Base-by-base conservation (phyloP, 30 jellyfish, hydroid and myxozoan genomes). In the Pseudorhiza aurosa region DNA sequence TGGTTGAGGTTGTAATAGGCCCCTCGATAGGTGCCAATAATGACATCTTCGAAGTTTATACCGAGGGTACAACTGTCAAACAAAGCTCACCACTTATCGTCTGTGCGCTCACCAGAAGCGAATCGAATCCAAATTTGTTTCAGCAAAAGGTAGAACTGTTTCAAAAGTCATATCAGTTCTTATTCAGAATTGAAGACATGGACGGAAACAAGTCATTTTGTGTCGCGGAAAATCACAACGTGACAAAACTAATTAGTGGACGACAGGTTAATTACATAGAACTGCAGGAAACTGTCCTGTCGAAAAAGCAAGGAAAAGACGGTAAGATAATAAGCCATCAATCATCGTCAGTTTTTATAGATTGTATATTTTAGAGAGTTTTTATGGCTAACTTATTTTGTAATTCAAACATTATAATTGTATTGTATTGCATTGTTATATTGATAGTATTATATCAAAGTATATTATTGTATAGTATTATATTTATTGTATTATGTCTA, bases 21-120 rank as follows among this genome's bases (percentile, higher is more conserved):
- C 83, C 26, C 3, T 56, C 83, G 10, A 71, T 30, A n/a, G 83
- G 83, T 22, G 83, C 60, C 1, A 70, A 70, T 71, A 70, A 70
- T 46, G 83, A 70, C 51, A 24, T 70, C n/a, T 70, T 70, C 19
- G 83, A 70, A 33, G 49, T 70, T 29, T 70, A 70, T 37, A 53
- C 67, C 7, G 71, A 70, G 49, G 83, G 68, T 12, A 36, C 26
- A 9, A 14, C 0, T 22, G 45, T 70, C 30, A 50, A 47, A 8
- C 71, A 70, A 29, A 70, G 31, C 39, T 42, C 83, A 30, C 69
- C 83, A 12, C 69, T 70, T 21, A 18, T 15, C 5, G 68, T 18
- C 15, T 27, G 18, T 29, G 42, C 30, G n/a, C 47, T 70, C 4
- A 24, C 17, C 22, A 46, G 49, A 70, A 21, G 24, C 22, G 56